Evolutionary conservation across 2,113 vertebrate species (phyloP), one percentile per base, ranked within the genome.

Genomic region (Dicaeum eximium): DNA sequence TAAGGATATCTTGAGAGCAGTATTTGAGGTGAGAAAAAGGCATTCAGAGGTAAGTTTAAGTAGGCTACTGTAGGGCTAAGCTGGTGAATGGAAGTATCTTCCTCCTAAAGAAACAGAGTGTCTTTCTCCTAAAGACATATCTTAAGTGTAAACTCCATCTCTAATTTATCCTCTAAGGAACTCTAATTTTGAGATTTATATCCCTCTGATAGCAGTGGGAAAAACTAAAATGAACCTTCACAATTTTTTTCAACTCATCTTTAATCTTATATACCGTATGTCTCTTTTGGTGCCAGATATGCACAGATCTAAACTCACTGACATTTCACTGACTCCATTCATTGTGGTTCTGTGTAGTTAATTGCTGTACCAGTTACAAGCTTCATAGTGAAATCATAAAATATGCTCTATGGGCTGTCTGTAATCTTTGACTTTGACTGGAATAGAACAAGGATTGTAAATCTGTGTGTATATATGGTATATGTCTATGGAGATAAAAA

Each of bases 61-160:
- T 64, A 51, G 31, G 5, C 38, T 44, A 5, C 9, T 73, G 8
- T 37, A 45, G 47, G n/a, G 17, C 31, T 35, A 37, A 16, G 23
- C 4, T 85, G 30, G 9, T 84, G 23, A 78, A 42, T 28, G 27
- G 48, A 86, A 47, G 1, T 48, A 18, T 12, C 28, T 78, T 38
- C 42, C 6, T 45, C 4, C 25, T 84, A 40, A 50, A 67, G n/a
- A 45, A 47, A 58, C 19, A 57, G 1, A 50, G 1, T 47, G 30
- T 9, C n/a, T 65, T 38, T 35, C 6, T 61, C 2, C 30, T 84
- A 37, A 50, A 69, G 17, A 30, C 0, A 0, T 54, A 14, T 10
- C 10, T 31, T 15, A 35, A 64, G 6, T 44, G 3, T 61, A 25
- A 51, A 27, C 7, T 72, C 9, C 0, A 0, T 67, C 27, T 83